Evolutionary conservation across 2,888 invertebrate species (phyloP).

Genomic region (Gari tellinella): DNA sequence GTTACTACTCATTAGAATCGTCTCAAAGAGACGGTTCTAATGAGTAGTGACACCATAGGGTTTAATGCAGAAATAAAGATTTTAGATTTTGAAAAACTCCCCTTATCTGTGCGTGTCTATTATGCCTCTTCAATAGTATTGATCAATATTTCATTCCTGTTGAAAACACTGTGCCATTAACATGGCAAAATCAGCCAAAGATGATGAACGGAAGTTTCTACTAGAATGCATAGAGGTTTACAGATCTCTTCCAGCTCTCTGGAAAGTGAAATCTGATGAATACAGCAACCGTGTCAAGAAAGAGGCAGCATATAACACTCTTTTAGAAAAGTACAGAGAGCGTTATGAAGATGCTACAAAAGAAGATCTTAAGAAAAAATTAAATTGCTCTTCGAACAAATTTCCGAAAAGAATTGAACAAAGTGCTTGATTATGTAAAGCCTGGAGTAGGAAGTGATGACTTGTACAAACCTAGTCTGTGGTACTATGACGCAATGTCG

Average conservation of each 20-base stretch:
- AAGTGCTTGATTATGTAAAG: constrained; percentile 46
- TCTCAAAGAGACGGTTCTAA: no score
- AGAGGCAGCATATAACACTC: constrained; percentile 40
- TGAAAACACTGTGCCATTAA: neutral
- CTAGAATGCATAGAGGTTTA: constrained; percentile 70
- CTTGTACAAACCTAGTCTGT: constrained; percentile 33
- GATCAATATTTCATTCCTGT: neutral
- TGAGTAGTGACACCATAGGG: no score
- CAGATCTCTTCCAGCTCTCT: constrained; percentile 62
- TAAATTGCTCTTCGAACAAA: constrained; percentile 67
- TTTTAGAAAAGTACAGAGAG: constrained; percentile 44
- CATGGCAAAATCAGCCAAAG: constrained; percentile 1
- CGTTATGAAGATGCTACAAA: constrained; percentile 43
- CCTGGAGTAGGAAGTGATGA: constrained; percentile 12
- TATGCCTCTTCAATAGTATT: no score
- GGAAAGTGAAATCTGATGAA: constrained; percentile 69
- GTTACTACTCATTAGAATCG: no score
- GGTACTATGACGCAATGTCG: constrained; percentile 38
- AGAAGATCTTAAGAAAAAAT: constrained; percentile 65
- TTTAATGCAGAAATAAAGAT: no score
- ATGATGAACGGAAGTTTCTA: constrained; percentile 25
- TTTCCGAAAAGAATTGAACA: constrained; percentile 70
- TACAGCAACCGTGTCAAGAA: constrained; percentile 66
- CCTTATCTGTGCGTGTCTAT: no score
- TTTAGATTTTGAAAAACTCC: no score